Evolutionary conservation across 2,888 invertebrate genomes (phyloP).

Genomic region (Nemoura dubitans): DNA sequence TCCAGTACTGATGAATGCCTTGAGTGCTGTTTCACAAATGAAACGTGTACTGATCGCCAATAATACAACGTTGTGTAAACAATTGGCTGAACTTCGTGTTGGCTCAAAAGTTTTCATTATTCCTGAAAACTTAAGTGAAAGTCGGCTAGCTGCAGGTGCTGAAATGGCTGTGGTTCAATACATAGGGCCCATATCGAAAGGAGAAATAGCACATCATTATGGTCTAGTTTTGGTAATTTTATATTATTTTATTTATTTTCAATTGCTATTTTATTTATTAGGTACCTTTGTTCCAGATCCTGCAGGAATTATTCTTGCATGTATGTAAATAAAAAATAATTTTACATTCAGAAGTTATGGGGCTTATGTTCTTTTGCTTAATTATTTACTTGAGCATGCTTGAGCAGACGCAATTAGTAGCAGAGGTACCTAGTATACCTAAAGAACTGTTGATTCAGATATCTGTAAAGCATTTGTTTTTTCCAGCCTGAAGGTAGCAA

Average conservation of each 20-base stretch:
- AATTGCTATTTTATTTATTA: neutral
- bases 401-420: no score
- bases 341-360: neutral
- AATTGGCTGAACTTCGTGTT: conserved; percentile 52
- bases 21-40: conserved; percentile 36
- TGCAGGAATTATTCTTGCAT: neutral
- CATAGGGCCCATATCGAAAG: conserved; percentile 53
- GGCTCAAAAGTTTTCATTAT: conserved; percentile 52
- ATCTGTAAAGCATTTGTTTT: neutral
- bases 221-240: conserved; percentile 55
- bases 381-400: no score
- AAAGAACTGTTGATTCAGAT: no score
- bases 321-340: neutral
- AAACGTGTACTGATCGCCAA: conserved; percentile 38
- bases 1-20: conserved; percentile 25
- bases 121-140: conserved; percentile 44
- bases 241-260: conserved; percentile 43
- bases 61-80: conserved; percentile 50
- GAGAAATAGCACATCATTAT: conserved; percentile 53
- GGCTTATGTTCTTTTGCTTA: neutral
- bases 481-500: conserved; percentile 46
- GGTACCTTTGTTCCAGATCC: neutral
- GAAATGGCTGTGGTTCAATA: conserved; percentile 52
- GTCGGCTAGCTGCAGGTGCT: conserved; percentile 42
- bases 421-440: no score